Conservation (phyloP, 2,888 invertebrate species). For the Dendrolimus pini region DNA sequence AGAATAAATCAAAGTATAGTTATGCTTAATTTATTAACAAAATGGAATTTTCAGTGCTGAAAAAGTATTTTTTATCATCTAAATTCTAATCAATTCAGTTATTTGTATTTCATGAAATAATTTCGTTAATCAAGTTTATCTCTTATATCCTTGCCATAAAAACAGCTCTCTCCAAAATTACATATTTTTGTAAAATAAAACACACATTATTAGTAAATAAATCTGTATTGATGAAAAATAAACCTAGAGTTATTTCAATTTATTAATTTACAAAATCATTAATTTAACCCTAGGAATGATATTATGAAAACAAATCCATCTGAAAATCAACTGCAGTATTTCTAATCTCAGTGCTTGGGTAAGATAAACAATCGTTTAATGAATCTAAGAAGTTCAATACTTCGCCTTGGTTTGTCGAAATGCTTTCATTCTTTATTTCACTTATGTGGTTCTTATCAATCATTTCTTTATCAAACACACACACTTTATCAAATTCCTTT, state of each 20-base stretch:
- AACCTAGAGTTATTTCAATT: slow-evolving; percentile 10
- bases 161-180: neutral
- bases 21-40: too few relatives aligned
- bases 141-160: too few relatives aligned
- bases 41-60: too few relatives aligned
- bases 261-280: slow-evolving; percentile 2
- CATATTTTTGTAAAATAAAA: neutral
- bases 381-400: slow-evolving; percentile 63
- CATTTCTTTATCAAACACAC: slow-evolving; percentile 12
- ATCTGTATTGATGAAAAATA: slow-evolving; percentile 12
- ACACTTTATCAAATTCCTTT: slow-evolving; percentile 9
- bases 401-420: slow-evolving; percentile 44
- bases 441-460: slow-evolving; percentile 12
- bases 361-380: slow-evolving; percentile 51
- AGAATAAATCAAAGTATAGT: too few relatives aligned
- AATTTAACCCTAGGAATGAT: slow-evolving; percentile 27
- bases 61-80: too few relatives aligned
- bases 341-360: slow-evolving; percentile 61
- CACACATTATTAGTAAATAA: slow-evolving; percentile 5
- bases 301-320: slow-evolving; percentile 62
- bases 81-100: too few relatives aligned
- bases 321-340: slow-evolving; percentile 59
- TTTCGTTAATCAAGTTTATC: too few relatives aligned
- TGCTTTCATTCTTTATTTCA: slow-evolving; percentile 9
- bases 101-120: too few relatives aligned